Evolutionary conservation across 2,888 invertebrate genomes (phyloP), one percentile per base, ranked within the genome.

Genomic region (Neoascia interrupta): DNA sequence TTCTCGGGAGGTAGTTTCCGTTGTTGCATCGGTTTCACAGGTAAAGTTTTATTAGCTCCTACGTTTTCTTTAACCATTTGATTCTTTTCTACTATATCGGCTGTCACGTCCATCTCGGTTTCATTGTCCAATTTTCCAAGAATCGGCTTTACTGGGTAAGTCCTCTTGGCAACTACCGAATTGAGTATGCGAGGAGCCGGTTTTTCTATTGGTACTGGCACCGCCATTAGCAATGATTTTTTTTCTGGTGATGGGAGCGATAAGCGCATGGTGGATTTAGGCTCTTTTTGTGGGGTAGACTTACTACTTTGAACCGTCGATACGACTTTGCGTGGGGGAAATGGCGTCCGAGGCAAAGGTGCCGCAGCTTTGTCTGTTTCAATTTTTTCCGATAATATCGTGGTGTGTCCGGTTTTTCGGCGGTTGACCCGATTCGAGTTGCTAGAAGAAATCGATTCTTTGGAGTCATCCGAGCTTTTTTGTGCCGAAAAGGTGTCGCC

Each of bases 151-250:
- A 87, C 85, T 0, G 85, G 84, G 34, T 84, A 84, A 2, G 86
- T 85, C 70, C 85, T 86, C 31, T 85, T 87, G 23, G 85, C 87
- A 49, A 88, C 85, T 21, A 88, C 85, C 2, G 86, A 83, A 64
- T 88, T 88, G 4, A 88, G 83, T 60, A 88, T 88, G 10, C 88
- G 84, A 2, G 88, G 88, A 1, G 87, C 85, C 11, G 87, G 85
- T 47, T 88, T 85, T n/a, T 82, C 79, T 6, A 45, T 36, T 8
- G 26, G 4, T 6, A 64, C 26, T 13, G 34, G 70, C 0, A 61
- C 3, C 1, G 16, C n/a, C 19, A 3, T 6, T 10, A n/a, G 56
- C 5, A 66, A 45, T 41, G 74, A 39, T 11, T 73, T 81, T 31
- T 49, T 74, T 19, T 68, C 56, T 31, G 53, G 34, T 21, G 72